Evolutionary conservation across 2,113 vertebrate species (phyloP), one percentile per base, ranked within the genome.

Genomic region (Forbesichthys papilliferus): DNA sequence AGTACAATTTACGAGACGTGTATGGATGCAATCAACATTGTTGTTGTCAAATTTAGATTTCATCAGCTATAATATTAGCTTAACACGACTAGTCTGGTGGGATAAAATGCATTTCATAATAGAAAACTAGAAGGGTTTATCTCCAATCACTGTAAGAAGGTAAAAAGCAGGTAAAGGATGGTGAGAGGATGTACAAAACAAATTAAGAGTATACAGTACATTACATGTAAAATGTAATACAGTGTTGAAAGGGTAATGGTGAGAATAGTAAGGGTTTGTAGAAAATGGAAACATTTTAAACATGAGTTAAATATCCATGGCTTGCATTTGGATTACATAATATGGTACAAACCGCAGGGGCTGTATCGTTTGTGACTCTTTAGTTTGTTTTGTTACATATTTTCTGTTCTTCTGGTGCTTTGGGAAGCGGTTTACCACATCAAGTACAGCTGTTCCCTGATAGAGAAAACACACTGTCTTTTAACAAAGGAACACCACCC

Each of bases 351-450:
- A 27, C 78, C 84, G 57, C 7, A 61, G 63, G 54, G 8, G 16
- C 71, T 63, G 81, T 85, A 80, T 79, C 11, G 61, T 77, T 69
- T 76, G 81, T 33, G 74, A 77, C 83, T 90, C 81, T 87, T 90
- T 80, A 85, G 83, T 85, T 88, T 81, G 81, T 86, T 87, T 89
- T 86, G 72, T 82, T 71, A n/a, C 1, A 36, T 66, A 64, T 47
- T 75, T 81, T 71, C 71, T 6, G 58, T 68, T 72, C 68, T 63
- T 46, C 33, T 61, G 5, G 7, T 42, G 36, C 7, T 5, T 42
- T 42, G 36, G 36, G 7, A 42, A 42, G 36, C 36, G 7, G 36
- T 42, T 42, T 42, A 42, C 68, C 86, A 48, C 66, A 66, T 18
- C 66, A 73, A 68, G 51, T 5, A 53, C 77, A 73, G 42, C 18